A percentile compares a stretch with the other conserved stretches of the same genome.
Evolutionary conservation across 2,113 vertebrate species (phyloP).

Genomic region (Nibea coibor): DNA sequence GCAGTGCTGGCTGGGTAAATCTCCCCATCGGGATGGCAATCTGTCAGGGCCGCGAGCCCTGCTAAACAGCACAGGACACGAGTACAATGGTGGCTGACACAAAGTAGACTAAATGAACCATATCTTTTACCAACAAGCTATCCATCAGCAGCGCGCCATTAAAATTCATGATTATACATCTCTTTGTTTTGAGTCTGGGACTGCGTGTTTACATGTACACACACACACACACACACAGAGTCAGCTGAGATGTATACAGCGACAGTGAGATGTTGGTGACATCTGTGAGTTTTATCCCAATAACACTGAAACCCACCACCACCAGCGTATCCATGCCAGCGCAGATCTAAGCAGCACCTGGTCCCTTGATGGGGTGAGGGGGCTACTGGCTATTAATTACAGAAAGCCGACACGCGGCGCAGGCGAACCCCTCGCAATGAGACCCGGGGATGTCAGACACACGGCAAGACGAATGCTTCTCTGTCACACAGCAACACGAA

Average conservation of each 20-base stretch:
- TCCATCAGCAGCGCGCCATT: conserved; percentile 62
- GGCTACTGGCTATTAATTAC: conserved; percentile 83
- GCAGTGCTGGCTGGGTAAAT: conserved; percentile 73
- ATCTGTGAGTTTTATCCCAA: conserved; percentile 55
- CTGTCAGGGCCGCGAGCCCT: conserved; percentile 74
- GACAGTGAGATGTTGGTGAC: conserved; percentile 40
- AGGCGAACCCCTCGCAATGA: conserved; percentile 68
- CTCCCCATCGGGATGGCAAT: conserved; percentile 78
- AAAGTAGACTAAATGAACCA: conserved; percentile 73
- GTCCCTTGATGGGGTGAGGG: conserved; percentile 68
- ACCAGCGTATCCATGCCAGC: conserved; percentile 50
- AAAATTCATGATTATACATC: conserved; percentile 55
- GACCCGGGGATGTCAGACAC: conserved; percentile 74
- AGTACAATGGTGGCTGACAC: conserved; percentile 75
- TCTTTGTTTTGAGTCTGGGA: conserved; percentile 66
- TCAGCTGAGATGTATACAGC: conserved; percentile 27
- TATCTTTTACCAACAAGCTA: conserved; percentile 65
- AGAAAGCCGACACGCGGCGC: conserved; percentile 73
- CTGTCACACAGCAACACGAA: conserved; percentile 73
- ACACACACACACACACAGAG: not conserved
- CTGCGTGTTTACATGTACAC: conserved; percentile 58
- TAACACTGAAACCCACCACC: conserved; percentile 44
- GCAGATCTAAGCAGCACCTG: conserved; percentile 77
- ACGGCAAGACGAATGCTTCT: conserved; percentile 71
- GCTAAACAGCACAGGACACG: conserved; percentile 74